phyloP scores from a whole-genome alignment of 2,797 vertebrate genomes.

The Alcedo atthis region DNA sequence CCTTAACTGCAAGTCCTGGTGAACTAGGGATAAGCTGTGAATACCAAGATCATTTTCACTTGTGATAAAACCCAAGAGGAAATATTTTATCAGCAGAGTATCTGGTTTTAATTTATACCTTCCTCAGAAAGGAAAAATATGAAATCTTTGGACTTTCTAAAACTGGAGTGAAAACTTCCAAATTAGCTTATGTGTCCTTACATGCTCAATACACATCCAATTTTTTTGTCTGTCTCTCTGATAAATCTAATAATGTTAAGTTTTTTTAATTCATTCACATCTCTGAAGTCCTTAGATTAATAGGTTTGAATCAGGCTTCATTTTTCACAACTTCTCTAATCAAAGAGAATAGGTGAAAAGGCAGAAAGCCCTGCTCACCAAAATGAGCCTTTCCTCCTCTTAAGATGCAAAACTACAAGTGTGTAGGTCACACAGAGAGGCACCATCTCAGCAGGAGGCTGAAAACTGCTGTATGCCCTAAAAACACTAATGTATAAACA shows the following conservation, averaged over 20 bases:
- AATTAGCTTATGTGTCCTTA: background rate
- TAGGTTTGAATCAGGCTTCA: background rate
- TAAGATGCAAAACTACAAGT: background rate
- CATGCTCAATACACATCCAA: fast-evolving
- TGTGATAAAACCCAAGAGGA: background rate
- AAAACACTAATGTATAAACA: background rate
- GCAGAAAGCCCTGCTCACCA: background rate
- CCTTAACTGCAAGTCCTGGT: background rate
- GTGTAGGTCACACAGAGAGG: background rate
- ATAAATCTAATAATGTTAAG: background rate
- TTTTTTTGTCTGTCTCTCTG: background rate
- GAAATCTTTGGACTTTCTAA: background rate
- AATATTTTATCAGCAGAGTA: background rate
- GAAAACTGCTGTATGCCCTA: background rate
- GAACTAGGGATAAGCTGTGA: background rate
- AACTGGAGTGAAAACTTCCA: background rate
- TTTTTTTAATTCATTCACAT: background rate
- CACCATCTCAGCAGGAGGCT: background rate
- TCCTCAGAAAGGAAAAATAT: background rate
- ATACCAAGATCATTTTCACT: background rate
- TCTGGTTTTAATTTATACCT: background rate
- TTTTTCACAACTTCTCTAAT: background rate
- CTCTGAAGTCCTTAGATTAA: background rate
- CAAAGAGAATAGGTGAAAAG: background rate
- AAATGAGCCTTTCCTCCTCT: background rate